Evolutionary conservation across 2,113 vertebrate species (phyloP).

Genomic region (Siniperca knerii): DNA sequence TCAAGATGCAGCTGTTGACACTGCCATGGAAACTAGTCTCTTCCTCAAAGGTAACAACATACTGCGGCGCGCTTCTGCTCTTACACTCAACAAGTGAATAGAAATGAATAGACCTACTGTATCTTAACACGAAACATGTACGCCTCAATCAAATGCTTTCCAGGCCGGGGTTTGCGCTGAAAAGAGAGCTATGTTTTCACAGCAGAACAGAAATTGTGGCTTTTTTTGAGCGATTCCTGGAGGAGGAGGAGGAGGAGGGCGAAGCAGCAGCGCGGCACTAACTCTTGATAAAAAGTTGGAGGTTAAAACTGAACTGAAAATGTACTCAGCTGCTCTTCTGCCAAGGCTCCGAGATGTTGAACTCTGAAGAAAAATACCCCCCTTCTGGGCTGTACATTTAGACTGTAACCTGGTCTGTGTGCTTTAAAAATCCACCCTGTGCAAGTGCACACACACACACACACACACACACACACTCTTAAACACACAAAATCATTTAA

Average conservation of each 20-base stretch:
- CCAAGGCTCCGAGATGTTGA: constrained; percentile 31
- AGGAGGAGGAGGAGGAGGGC: constrained; percentile 31
- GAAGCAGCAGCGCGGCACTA: constrained; percentile 30
- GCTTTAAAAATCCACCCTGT: constrained; percentile 17
- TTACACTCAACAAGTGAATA: constrained; percentile 12
- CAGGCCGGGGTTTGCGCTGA: constrained; percentile 20
- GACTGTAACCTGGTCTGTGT: constrained; percentile 46
- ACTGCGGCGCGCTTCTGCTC: constrained; percentile 23
- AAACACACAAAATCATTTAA: not conserved
- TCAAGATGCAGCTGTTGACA: constrained; percentile 14
- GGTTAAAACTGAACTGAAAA: constrained; percentile 33
- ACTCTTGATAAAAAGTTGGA: constrained; percentile 57
- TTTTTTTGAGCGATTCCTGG: constrained; percentile 40
- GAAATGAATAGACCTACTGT: constrained; percentile 50
- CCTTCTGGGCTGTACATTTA: constrained; percentile 38
- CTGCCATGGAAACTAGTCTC: constrained; percentile 20
- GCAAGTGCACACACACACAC: constrained; percentile 1
- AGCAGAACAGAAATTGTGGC: constrained; percentile 43
- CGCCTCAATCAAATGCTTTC: constrained; percentile 45
- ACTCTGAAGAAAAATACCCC: constrained; percentile 41
- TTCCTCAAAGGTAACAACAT: constrained; percentile 15
- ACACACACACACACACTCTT: not conserved
- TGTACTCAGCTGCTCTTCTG: constrained; percentile 44
- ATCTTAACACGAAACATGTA: constrained; percentile 44
- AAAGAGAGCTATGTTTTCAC: constrained; percentile 53